Evolutionary conservation across 2,888 invertebrate genomes (phyloP), one percentile per base, ranked within the genome.

Genomic region (Protophormia terraenovae): DNA sequence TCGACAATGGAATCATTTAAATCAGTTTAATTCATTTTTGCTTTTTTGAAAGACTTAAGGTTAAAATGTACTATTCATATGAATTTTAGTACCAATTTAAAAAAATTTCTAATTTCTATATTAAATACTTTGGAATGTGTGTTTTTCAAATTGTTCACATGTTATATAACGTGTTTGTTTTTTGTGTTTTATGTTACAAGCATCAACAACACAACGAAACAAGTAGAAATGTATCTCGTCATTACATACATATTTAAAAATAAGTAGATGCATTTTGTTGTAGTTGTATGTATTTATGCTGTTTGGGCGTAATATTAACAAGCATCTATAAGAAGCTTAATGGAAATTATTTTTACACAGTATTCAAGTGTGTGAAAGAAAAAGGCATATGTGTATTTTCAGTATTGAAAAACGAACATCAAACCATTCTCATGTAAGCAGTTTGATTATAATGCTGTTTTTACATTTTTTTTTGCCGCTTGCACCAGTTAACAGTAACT

Each of bases 301-400:
- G 75, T 76, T 76, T 84, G 76, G 77, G 77, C 69, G 77, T 69
- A 60, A 76, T 67, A 77, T 77, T 67, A 77, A 72, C 84, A 77
- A 77, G 72, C 41, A 35, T 53, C 67, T 62, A 81, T 84, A 84
- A 81, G 80, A 67, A 67, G 80, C 80, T 80, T 81, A 81, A 67
- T 35, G 62, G 35, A 72, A 73, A 77, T 72, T 38, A 76, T 77
- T 76, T 62, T n/a, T 45, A 29, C 22, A 45, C 45, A 27, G 10
- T 27, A 58, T n/a, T 16, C n/a, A 55, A 45, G 41, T 41, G 38
- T 27, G 35, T 38, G n/a, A 24, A 32, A 47, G 24, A 50, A 35
- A 41, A 4, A 24, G 22, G 24, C 16, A 12, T 38, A 35, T 5
- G 38, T 24, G 16, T 71, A 53, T 14, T 69, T 27, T 69, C n/a